Evolutionary conservation across 2,113 vertebrate genomes (phyloP).

Genomic region (Aptenodytes forsteri): DNA sequence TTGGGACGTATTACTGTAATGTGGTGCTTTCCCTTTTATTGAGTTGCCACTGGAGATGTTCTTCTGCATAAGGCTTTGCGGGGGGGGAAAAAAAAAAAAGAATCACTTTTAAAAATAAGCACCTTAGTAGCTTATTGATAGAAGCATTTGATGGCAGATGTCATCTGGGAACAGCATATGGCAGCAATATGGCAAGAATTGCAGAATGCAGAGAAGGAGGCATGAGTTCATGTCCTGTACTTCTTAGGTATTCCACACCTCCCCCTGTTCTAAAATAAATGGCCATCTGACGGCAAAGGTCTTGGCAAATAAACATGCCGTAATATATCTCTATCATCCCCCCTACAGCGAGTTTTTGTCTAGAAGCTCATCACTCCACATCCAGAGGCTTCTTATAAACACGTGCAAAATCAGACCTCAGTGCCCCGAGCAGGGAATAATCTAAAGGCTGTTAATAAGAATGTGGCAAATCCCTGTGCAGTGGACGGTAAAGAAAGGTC

Average conservation of each 20-base stretch:
- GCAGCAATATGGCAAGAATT: slow-evolving; percentile 56
- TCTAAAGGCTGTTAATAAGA: slow-evolving; percentile 2
- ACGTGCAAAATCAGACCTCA: neutral
- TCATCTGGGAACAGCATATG: slow-evolving; percentile 56
- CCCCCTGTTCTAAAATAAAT: neutral
- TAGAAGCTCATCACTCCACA: slow-evolving; percentile 2
- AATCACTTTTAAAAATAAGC: slow-evolving; percentile 53
- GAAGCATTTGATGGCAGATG: slow-evolving; percentile 57
- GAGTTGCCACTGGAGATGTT: neutral
- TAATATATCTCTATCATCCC: slow-evolving; percentile 25
- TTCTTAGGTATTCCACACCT: neutral
- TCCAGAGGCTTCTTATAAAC: neutral
- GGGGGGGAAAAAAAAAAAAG: neutral
- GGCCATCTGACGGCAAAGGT: slow-evolving; percentile 3
- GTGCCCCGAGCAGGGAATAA: neutral
- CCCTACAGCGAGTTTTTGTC: slow-evolving; percentile 12
- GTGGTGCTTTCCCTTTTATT: slow-evolving; percentile 37
- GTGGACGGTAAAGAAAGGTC: neutral
- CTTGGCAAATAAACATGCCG: slow-evolving; percentile 13
- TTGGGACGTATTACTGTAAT: neutral
- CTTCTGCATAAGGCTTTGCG: neutral
- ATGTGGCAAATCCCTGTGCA: neutral
- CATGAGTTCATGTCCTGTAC: slow-evolving; percentile 1
- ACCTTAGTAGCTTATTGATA: slow-evolving; percentile 43
- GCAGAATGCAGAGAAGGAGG: neutral